Conservation (phyloP, 2,797 vertebrate genomes). For the Lacerta viridis region DNA sequence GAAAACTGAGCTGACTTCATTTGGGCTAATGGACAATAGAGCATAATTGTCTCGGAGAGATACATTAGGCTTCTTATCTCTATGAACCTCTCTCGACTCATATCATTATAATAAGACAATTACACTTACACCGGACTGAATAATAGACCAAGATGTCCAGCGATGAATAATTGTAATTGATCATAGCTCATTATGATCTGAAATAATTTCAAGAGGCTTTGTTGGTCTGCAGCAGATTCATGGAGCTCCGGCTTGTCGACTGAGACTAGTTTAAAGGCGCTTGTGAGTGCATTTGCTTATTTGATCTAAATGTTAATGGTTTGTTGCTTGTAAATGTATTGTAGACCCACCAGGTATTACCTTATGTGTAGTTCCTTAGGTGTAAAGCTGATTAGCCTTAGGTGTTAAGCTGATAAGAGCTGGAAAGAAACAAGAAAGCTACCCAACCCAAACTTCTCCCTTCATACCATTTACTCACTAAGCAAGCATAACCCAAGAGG, state of each 20-base stretch:
- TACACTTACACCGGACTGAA: constrained; percentile 50
- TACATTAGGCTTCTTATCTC: constrained; percentile 59
- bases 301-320: constrained; percentile 26
- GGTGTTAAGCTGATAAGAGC: too few species aligned
- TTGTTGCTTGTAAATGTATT: constrained; percentile 37
- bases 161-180: constrained; percentile 59
- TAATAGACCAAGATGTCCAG: constrained; percentile 50
- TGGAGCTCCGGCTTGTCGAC: constrained; percentile 50
- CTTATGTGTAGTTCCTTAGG: background rate
- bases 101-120: constrained; percentile 63
- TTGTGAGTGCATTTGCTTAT: background rate
- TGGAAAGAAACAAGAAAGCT: background rate
- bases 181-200: constrained; percentile 42
- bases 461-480: background rate
- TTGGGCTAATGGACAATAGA: constrained; percentile 51
- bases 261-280: background rate
- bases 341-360: constrained; percentile 8
- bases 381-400: background rate
- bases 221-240: constrained; percentile 44
- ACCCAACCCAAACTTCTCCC: background rate
- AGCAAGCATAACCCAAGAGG: background rate
- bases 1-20: constrained; percentile 64
- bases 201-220: constrained; percentile 59
- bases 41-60: constrained; percentile 54
- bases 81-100: constrained; percentile 34